phyloP scores from a whole-genome alignment of 2,113 vertebrate genomes.

The Talpa occidentalis region DNA sequence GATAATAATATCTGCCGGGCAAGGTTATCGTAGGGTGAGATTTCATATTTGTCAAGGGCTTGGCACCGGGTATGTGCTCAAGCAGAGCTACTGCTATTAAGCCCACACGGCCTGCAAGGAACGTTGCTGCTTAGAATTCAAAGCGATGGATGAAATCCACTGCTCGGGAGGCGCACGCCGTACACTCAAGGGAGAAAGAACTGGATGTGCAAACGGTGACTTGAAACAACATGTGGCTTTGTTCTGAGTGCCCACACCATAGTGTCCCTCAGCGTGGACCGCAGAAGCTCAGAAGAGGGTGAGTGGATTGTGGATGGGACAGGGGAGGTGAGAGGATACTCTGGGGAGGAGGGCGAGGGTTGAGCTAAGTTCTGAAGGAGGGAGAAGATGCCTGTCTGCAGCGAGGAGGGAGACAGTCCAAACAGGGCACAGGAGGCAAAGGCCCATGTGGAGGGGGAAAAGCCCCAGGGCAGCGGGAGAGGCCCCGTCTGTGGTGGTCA shows the following conservation, averaged over 20 bases:
- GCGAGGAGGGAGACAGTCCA: background rate
- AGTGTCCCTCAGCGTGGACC: background rate
- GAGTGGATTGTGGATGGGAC: background rate
- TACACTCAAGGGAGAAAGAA: background rate
- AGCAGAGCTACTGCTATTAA: background rate
- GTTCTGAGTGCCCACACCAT: background rate
- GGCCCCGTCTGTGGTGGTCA: background rate
- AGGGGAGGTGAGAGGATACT: too few relatives aligned
- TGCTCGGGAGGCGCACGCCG: background rate
- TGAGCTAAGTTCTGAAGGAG: background rate
- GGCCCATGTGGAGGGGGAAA: too few relatives aligned
- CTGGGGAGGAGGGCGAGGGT: background rate
- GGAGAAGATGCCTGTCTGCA: too few relatives aligned
- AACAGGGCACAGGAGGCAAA: background rate
- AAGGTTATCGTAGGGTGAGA: background rate
- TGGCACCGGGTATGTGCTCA: background rate
- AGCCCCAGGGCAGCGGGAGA: too few relatives aligned
- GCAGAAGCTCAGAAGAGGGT: background rate
- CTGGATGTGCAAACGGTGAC: background rate
- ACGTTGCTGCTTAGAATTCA: background rate
- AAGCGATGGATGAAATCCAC: background rate
- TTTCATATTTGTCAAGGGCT: conserved; percentile 29
- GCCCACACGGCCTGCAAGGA: background rate
- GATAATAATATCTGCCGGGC: background rate
- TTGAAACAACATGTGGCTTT: background rate